Evolutionary conservation across 2,113 vertebrate genomes (phyloP).

Genomic region (Nestor notabilis): DNA sequence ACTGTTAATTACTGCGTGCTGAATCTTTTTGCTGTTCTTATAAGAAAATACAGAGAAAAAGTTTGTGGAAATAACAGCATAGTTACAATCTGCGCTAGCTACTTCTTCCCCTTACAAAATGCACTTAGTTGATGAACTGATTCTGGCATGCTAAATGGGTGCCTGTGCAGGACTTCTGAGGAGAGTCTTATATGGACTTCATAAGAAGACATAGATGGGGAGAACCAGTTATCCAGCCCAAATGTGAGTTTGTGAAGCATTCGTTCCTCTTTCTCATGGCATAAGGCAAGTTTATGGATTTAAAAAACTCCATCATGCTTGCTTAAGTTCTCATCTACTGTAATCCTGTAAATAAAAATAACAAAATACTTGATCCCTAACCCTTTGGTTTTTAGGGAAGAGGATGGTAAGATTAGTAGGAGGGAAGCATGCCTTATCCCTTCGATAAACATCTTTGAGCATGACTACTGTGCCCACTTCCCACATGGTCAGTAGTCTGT

Average conservation of each 20-base stretch:
- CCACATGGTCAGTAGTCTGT: slow-evolving; percentile 60
- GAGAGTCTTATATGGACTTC: not conserved
- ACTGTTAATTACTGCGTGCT: not conserved
- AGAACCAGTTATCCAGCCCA: not conserved
- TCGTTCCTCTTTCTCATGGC: not conserved
- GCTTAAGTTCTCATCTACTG: not conserved
- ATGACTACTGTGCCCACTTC: slow-evolving; percentile 52
- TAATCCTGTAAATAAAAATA: not conserved
- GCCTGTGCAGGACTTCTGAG: not conserved
- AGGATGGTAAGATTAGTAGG: slow-evolving; percentile 4
- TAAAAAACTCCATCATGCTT: not conserved
- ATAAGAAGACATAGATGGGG: not conserved
- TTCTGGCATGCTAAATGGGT: not conserved
- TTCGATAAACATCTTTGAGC: not conserved
- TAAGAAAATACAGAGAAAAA: not conserved
- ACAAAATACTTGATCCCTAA: slow-evolving; percentile 10
- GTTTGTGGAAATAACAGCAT: not conserved
- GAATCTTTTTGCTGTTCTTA: not conserved
- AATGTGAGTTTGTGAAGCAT: not conserved
- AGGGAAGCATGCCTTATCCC: slow-evolving; percentile 15
- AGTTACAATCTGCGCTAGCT: not conserved
- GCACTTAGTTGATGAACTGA: not conserved
- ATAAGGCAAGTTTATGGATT: not conserved
- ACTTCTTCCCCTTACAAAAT: not conserved
- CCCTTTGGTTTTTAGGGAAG: not conserved